These are phyloP conservation scores for Calameuta pallipes DNA, from an alignment of 2,888 invertebrate genomes.

Conservation along the genomic window DNA sequence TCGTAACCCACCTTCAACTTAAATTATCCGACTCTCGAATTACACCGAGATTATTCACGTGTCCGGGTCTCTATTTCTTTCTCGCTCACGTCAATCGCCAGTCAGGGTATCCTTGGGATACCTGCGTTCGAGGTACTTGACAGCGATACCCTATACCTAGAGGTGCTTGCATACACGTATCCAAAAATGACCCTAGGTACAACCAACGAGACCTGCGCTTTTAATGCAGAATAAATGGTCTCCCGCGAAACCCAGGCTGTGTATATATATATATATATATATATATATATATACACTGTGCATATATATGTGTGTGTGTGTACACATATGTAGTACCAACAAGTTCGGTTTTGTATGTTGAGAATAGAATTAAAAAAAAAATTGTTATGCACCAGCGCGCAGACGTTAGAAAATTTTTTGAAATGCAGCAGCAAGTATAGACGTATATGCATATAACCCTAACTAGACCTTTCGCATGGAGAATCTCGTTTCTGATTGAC, in stretches of 20 bases:
- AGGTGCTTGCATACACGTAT: neutral
- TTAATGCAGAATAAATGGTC: neutral
- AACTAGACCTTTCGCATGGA: conserved; percentile 59
- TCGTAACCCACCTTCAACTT: neutral
- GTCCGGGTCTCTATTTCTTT: neutral
- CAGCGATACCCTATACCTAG: neutral
- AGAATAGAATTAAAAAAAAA: conserved; percentile 40
- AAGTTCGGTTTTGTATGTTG: conserved; percentile 17
- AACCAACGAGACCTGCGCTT: neutral
- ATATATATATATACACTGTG: too few relatives aligned
- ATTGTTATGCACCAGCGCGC: conserved; percentile 41
- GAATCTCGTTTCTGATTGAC: conserved; percentile 60
- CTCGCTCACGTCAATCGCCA: neutral
- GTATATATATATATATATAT: neutral
- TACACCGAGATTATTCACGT: neutral
- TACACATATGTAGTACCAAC: neutral
- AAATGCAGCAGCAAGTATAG: neutral
- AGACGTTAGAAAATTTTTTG: conserved; percentile 14
- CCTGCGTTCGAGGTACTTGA: neutral
- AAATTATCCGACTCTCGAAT: neutral
- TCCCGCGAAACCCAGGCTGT: neutral
- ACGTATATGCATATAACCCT: conserved; percentile 17
- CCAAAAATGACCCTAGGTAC: neutral
- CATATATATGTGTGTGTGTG: too few relatives aligned
- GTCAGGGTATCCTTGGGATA: neutral